A percentile compares a stretch with the other conserved stretches of the same genome.
Evolutionary conservation across 2,113 vertebrate genomes (phyloP).

Genomic region (Accipiter virgatus): DNA sequence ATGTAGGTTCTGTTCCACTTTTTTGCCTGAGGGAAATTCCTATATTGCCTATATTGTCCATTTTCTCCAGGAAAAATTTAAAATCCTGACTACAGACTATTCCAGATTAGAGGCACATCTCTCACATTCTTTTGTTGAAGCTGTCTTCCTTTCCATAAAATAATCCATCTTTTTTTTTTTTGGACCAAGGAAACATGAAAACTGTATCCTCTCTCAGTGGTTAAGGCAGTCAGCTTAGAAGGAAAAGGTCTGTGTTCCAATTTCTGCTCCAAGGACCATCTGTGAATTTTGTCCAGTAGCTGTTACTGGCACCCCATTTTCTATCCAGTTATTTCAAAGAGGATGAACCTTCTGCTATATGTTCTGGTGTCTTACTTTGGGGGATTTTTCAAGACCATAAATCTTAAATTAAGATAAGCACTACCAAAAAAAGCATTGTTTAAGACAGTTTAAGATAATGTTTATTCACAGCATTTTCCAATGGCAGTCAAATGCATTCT

Average conservation of each 20-base stretch:
- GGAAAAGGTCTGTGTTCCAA: background rate
- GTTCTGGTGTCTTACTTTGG: background rate
- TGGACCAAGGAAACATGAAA: background rate
- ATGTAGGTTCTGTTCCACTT: background rate
- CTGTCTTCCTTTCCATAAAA: background rate
- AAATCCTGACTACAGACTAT: background rate
- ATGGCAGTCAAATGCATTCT: background rate
- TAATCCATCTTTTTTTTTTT: background rate
- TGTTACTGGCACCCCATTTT: background rate
- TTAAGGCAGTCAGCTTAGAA: background rate
- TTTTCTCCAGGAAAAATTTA: background rate
- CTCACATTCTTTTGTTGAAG: background rate
- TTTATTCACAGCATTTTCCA: background rate
- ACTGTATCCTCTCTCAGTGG: background rate
- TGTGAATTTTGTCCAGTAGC: background rate
- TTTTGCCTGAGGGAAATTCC: background rate
- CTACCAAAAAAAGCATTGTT: background rate
- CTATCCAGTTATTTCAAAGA: background rate
- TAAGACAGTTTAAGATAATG: background rate
- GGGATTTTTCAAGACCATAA: background rate
- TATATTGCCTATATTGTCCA: background rate
- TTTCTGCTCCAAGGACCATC: background rate
- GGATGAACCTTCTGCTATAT: background rate
- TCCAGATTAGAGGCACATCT: background rate
- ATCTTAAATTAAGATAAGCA: background rate